Conservation (phyloP, 2,888 invertebrate species). For the Blera fallax region DNA sequence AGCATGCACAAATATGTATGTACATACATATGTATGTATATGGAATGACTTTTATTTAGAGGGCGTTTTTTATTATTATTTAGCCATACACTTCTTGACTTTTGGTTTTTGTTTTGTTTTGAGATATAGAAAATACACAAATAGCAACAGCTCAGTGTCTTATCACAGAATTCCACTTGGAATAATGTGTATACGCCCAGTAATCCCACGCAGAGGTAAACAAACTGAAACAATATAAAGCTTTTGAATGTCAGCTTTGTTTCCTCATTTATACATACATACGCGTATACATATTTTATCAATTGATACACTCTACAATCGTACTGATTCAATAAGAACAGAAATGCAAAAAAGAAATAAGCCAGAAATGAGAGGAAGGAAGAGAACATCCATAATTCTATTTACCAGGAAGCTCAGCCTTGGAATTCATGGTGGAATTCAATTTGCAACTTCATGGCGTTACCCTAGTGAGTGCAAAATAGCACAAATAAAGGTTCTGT, state of each 20-base stretch:
- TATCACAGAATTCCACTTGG: constrained; percentile 40
- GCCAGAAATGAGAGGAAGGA: neutral
- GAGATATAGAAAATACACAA: constrained; percentile 1
- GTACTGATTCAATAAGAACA: constrained; percentile 11
- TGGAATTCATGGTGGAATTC: constrained; percentile 41
- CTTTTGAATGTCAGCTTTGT: neutral
- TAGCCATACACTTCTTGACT: constrained; percentile 15
- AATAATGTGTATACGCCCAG: constrained; percentile 6
- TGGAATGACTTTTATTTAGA: neutral
- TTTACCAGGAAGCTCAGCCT: constrained; percentile 46
- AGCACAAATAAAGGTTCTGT: constrained; percentile 33
- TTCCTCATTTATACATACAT: neutral
- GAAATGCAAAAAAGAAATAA: neutral
- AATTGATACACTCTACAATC: neutral
- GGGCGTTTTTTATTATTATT: neutral
- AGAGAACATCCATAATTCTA: constrained; percentile 30
- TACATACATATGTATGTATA: neutral
- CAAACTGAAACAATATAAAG: constrained; percentile 1
- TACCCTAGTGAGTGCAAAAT: constrained; percentile 33
- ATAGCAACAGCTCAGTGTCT: neutral
- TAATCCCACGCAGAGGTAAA: neutral
- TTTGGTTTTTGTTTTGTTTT: constrained; percentile 7
- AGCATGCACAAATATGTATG: neutral
- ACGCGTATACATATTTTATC: neutral
- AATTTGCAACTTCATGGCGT: constrained; percentile 35